These are phyloP conservation scores for Oophaga sylvatica DNA, from an alignment of 2,797 vertebrate species.

Conservation along the genomic window DNA sequence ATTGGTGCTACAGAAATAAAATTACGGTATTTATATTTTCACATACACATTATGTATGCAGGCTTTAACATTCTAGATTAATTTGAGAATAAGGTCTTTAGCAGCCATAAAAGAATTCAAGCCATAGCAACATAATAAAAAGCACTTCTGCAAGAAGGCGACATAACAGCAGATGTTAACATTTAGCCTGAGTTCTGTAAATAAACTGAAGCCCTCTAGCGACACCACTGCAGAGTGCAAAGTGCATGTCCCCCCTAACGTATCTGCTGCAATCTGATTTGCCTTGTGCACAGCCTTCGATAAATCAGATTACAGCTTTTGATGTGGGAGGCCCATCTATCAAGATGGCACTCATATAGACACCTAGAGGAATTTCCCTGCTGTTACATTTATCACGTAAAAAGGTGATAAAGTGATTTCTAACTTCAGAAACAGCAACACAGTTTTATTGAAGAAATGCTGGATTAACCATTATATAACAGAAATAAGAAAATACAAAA, in stretches of 20 bases:
- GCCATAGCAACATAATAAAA: neutral
- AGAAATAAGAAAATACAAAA: neutral
- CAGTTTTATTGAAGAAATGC: slow-evolving; percentile 24
- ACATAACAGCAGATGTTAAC: slow-evolving; percentile 19
- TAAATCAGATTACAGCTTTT: slow-evolving; percentile 58
- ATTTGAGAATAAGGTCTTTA: neutral
- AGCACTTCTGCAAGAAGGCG: neutral
- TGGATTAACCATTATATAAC: slow-evolving; percentile 2
- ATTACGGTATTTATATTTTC: neutral
- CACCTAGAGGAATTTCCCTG: slow-evolving; percentile 44
- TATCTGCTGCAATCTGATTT: slow-evolving; percentile 55
- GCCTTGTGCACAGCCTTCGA: slow-evolving; percentile 42
- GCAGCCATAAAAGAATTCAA: neutral
- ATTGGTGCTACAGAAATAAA: too few species aligned
- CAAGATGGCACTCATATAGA: slow-evolving; percentile 58
- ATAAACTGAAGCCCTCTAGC: slow-evolving; percentile 56
- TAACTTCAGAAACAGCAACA: slow-evolving; percentile 16
- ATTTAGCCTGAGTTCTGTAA: slow-evolving; percentile 37
- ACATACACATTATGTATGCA: neutral
- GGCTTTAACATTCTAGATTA: neutral
- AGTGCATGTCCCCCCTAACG: slow-evolving; percentile 24
- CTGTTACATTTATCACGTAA: slow-evolving; percentile 52
- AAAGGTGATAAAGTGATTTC: slow-evolving; percentile 51
- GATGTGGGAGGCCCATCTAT: slow-evolving; percentile 55
- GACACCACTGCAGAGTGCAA: slow-evolving; percentile 35